phyloP scores from a whole-genome alignment of 1,140 invertebrate genomes.

The Lucilia cuprina region DNA sequence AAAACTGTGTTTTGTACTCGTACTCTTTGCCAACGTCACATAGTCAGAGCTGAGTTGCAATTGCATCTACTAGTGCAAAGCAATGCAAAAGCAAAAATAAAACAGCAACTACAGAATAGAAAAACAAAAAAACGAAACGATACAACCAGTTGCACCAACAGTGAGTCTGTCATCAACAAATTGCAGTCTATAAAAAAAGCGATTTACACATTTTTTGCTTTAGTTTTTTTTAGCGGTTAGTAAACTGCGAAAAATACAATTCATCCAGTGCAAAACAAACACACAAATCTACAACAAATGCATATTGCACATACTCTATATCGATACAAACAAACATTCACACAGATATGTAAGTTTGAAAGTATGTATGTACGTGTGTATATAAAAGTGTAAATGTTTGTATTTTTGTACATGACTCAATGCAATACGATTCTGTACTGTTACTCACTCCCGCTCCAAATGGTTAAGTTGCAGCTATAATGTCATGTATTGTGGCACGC shows the following conservation, averaged over 20 bases:
- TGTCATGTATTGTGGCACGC: neutral
- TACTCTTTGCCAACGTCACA: neutral
- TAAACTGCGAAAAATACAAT: slow-evolving; percentile 9
- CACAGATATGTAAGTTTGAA: neutral
- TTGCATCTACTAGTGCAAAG: neutral
- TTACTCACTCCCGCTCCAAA: neutral
- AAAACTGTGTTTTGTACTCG: neutral
- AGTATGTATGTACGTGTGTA: neutral
- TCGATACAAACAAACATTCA: no score
- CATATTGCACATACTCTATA: no score
- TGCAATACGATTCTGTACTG: neutral
- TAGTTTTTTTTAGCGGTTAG: slow-evolving; percentile 1
- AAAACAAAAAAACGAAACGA: neutral
- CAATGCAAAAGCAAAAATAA: neutral
- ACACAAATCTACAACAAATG: neutral
- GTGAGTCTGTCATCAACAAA: slow-evolving; percentile 10
- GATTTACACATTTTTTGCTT: neutral
- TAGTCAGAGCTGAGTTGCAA: neutral
- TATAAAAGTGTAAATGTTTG: no score
- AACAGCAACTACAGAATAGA: neutral
- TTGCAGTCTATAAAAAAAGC: slow-evolving; percentile 14
- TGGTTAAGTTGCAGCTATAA: neutral
- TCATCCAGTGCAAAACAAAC: neutral
- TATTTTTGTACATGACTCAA: neutral
- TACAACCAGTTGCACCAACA: slow-evolving; percentile 3